phyloP scores from a whole-genome alignment of 2,113 vertebrate species.

The Malurus elegans region DNA sequence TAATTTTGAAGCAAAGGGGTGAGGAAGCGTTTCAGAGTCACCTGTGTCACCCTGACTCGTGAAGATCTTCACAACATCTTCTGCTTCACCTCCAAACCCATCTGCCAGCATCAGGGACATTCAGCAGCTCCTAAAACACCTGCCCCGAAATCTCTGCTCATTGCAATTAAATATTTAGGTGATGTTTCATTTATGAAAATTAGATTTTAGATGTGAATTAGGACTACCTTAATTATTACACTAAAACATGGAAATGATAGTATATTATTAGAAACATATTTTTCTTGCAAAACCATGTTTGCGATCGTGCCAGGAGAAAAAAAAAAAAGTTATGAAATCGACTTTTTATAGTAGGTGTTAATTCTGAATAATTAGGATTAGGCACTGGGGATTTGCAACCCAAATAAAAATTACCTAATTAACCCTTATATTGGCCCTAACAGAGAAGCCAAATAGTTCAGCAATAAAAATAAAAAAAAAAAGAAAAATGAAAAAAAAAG shows the following conservation, averaged over 20 bases:
- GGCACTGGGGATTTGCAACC: constrained; percentile 66
- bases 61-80: not conserved
- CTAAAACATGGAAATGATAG: constrained; percentile 44
- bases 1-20: not conserved
- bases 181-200: constrained; percentile 53
- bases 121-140: constrained; percentile 24
- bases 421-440: constrained; percentile 65
- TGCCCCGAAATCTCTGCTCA: constrained; percentile 4
- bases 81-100: not conserved
- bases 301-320: not conserved
- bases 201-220: constrained; percentile 52
- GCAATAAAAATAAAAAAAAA: not conserved
- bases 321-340: constrained; percentile 48
- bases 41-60: rapidly evolving
- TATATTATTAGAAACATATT: constrained; percentile 67
- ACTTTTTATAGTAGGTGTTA: constrained; percentile 67
- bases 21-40: not conserved
- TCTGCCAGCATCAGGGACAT: not conserved
- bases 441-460: constrained; percentile 56
- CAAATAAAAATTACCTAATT: constrained; percentile 73
- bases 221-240: constrained; percentile 53
- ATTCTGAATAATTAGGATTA: constrained; percentile 69
- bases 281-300: constrained; percentile 54
- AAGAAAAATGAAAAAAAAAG: not conserved
- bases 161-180: constrained; percentile 62